Evolutionary conservation across 2,888 invertebrate genomes (phyloP).

Genomic region (Harpalus rubripes): DNA sequence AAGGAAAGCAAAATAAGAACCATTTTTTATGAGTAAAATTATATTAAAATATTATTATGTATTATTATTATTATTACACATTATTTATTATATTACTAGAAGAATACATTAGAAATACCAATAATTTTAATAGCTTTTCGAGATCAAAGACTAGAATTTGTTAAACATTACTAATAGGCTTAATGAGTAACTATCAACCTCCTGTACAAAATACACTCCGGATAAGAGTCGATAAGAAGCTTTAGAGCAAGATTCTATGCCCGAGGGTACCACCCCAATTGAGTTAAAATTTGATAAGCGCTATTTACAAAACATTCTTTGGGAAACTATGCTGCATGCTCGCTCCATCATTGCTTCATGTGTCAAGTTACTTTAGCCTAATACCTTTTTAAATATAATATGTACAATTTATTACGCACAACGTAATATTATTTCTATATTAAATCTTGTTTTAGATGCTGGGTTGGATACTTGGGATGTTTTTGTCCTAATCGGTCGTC

Average conservation of each 20-base stretch:
- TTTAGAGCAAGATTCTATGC: conserved; percentile 19
- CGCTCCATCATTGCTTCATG: conserved; percentile 24
- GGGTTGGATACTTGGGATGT: conserved; percentile 33
- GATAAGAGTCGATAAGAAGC: conserved; percentile 27
- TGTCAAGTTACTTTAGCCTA: conserved; percentile 54
- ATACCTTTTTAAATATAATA: conserved; percentile 62
- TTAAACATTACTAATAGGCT: conserved; percentile 52
- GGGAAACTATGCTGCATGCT: conserved; percentile 62
- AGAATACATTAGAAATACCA: conserved; percentile 53
- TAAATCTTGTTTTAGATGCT: conserved; percentile 55
- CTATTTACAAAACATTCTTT: conserved; percentile 64
- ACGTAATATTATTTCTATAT: conserved; percentile 53
- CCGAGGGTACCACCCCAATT: conserved; percentile 26
- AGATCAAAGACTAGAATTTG: conserved; percentile 66
- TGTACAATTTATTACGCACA: conserved; percentile 53
- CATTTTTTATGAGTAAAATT: conserved; percentile 52
- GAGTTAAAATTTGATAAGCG: conserved; percentile 52
- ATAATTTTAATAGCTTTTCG: conserved; percentile 64
- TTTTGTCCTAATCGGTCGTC: conserved; percentile 59
- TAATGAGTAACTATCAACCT: conserved; percentile 52
- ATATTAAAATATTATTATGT: conserved; percentile 60
- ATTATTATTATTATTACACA: conserved; percentile 57
- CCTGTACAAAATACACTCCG: conserved; percentile 22
- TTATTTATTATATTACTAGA: conserved; percentile 52
- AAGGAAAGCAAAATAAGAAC: conserved; percentile 34